These are phyloP conservation scores for Etheostoma cragini DNA, from an alignment of 2,113 vertebrate genomes.

Conservation along the genomic window DNA sequence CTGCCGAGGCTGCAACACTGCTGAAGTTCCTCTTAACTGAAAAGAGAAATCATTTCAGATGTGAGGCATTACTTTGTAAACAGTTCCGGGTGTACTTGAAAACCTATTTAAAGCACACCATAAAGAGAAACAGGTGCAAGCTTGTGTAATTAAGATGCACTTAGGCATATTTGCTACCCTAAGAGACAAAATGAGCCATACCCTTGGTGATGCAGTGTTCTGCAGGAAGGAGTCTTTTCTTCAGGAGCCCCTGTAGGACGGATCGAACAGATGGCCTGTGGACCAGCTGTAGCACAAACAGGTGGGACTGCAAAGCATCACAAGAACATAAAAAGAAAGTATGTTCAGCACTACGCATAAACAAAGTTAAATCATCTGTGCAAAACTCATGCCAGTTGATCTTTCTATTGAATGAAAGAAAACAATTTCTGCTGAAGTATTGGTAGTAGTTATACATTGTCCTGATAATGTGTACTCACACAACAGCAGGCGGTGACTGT, in stretches of 20 bases:
- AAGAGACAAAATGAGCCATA: constrained; percentile 77
- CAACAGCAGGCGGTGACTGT: constrained; percentile 99
- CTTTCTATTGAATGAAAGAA: constrained; percentile 9
- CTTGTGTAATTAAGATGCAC: constrained; percentile 48
- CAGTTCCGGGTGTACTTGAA: not conserved
- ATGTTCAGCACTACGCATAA: not conserved
- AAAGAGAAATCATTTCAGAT: constrained; percentile 20
- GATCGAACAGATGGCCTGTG: constrained; percentile 98
- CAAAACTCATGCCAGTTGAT: constrained; percentile 1
- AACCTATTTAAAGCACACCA: not conserved
- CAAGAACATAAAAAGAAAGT: constrained; percentile 24
- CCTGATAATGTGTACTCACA: constrained; percentile 86
- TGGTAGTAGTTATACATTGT: not conserved
- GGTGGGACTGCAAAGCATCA: constrained; percentile 90
- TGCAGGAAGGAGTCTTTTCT: constrained; percentile 97
- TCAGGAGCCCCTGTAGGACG: constrained; percentile 96
- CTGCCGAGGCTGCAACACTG: constrained; percentile 95
- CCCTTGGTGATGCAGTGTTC: constrained; percentile 99
- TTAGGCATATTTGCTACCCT: constrained; percentile 37
- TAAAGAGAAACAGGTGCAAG: constrained; percentile 42
- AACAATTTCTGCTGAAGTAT: not conserved
- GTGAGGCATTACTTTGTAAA: not conserved
- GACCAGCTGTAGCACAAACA: constrained; percentile 99
- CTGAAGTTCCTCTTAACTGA: constrained; percentile 93
- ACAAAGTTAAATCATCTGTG: not conserved